Evolutionary conservation across 2,888 invertebrate genomes (phyloP), one percentile per base, ranked within the genome.

Genomic region (Nebria brevicollis): DNA sequence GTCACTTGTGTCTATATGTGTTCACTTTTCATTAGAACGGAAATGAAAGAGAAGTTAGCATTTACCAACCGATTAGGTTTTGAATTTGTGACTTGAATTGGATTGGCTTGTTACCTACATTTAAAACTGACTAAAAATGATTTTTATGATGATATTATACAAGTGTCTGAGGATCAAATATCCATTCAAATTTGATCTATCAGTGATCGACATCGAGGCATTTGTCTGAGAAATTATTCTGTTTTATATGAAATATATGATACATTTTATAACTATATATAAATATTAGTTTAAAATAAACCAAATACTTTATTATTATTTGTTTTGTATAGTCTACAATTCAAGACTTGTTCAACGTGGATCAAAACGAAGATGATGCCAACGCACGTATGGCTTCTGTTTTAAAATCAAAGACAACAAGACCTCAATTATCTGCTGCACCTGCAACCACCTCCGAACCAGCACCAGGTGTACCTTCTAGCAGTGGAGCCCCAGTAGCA

Each of bases 341-440:
- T 86, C 95, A 95, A 89, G 98, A 98, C 89, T 91, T 98, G 81
- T 98, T 98, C 89, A 94, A 94, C 79, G 94, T 95, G 82, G 94
- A 95, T 86, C 90, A 92, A 82, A 90, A 91, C 15, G 93, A 93
- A 84, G 92, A 92, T 82, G 92, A 91, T 84, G 92, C 92, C 0
- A 88, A 91, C 0, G 89, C 89, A 70, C 89, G 93, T 83, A 91
- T 92, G 91, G 91, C 92, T 1, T 92, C 92, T 84, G 90, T 92
- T 11, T 85, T 92, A 72, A 91, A 93, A 84, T 54, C 54, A 0
- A 70, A 70, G 26, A 70, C 25, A 1, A 87, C 91, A 86, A 90
- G 86, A 81, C 89, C 85, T 13, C 54, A 54, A 54, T 2, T 54
- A 80, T 90, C 91, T 73, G 88, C 89, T 65, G 89, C 88, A 54